Conservation (phyloP, 2,797 vertebrate species). For the Gymnothorax reevesii region DNA sequence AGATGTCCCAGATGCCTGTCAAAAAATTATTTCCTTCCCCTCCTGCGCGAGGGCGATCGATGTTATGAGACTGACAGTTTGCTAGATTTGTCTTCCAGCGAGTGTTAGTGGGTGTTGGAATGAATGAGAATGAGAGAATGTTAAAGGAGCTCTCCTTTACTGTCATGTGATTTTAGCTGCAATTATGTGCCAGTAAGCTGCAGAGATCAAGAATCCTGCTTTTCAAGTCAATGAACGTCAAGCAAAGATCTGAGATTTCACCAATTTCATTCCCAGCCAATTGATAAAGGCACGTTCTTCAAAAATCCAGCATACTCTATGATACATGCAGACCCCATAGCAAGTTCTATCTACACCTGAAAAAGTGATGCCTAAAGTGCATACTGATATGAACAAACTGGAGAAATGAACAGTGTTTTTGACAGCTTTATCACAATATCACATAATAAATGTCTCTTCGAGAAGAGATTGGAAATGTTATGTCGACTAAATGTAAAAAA, state of each 20-base stretch:
- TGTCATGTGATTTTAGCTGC: conserved; percentile 4
- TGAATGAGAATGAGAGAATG: not conserved
- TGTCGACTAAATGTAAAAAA: not conserved
- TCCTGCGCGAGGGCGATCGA: conserved; percentile 13
- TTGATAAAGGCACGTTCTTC: not conserved
- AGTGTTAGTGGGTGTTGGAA: not conserved
- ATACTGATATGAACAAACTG: not conserved
- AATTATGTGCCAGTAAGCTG: not conserved
- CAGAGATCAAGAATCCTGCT: not conserved
- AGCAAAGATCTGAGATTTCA: not conserved
- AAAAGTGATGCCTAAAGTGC: not conserved
- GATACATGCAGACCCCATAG: not conserved
- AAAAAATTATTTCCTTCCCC: not conserved
- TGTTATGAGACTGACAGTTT: conserved; percentile 25
- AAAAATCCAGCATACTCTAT: not conserved
- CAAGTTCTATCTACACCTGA: not conserved
- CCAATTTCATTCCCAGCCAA: not conserved
- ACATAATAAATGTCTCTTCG: not conserved
- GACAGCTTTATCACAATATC: not conserved
- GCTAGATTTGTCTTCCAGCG: conserved; percentile 23
- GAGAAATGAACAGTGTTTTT: not conserved
- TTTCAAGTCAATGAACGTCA: conserved; percentile 20
- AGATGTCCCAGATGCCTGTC: not conserved
- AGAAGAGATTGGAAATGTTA: not conserved
- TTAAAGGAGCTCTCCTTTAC: not conserved